These are phyloP conservation scores for Mamestra configurata DNA, from an alignment of 1,140 invertebrate species.

Conservation along the genomic window DNA sequence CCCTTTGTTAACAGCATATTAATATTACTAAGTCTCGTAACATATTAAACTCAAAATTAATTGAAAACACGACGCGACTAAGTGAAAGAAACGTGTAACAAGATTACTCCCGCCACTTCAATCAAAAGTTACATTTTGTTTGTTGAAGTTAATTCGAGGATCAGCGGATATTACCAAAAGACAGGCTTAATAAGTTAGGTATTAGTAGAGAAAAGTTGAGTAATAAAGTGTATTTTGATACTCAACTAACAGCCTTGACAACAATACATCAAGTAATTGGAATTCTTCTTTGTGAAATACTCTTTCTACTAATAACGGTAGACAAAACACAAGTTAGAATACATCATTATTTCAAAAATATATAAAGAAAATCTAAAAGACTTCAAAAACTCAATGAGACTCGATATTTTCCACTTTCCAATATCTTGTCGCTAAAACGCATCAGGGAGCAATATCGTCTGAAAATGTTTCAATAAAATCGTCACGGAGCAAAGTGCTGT, in stretches of 20 bases:
- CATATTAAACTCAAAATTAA: neutral
- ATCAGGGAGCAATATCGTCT: neutral
- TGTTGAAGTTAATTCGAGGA: conserved; percentile 5
- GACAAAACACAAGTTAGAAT: neutral
- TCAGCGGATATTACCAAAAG: conserved; percentile 4
- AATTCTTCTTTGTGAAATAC: neutral
- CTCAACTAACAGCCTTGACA: neutral
- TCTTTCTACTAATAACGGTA: neutral
- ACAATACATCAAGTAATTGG: neutral
- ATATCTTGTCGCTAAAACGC: neutral
- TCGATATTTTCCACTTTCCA: neutral
- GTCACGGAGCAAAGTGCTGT: neutral
- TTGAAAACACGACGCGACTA: neutral
- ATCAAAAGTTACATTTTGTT: conserved; percentile 15
- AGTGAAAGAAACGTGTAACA: neutral
- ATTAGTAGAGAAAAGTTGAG: too few species aligned
- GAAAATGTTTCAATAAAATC: conserved; percentile 24
- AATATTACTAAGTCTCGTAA: neutral
- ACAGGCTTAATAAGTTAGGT: too few species aligned
- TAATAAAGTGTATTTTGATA: neutral
- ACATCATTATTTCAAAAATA: neutral
- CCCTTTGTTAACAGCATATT: neutral
- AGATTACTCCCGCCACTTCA: conserved; percentile 8
- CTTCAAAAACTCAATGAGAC: neutral
- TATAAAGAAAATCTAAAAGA: neutral